These are phyloP conservation scores for Eupithecia abbreviata DNA, from an alignment of 2,888 invertebrate genomes.

Conservation along the genomic window DNA sequence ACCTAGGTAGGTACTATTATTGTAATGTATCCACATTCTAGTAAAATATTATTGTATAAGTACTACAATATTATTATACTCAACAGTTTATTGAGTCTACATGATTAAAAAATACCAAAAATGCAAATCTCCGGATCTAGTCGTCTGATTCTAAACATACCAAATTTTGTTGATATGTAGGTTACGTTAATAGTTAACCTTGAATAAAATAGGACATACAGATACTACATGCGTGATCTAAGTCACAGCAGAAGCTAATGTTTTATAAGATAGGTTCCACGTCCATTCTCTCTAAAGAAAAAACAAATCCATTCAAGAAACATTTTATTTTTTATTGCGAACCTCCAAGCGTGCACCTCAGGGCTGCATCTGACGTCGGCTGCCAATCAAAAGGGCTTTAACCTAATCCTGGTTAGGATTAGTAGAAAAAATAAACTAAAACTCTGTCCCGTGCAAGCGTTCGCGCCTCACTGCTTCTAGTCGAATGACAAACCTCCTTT, in stretches of 20 bases:
- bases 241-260: not conserved
- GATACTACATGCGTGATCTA: not conserved
- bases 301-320: slow-evolving; percentile 22
- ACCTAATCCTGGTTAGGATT: slow-evolving; percentile 82
- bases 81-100: not conserved
- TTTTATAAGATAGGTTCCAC: not conserved
- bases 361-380: slow-evolving; percentile 78
- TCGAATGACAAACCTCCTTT: slow-evolving; percentile 16
- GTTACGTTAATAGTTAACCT: not conserved
- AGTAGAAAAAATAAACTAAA: slow-evolving; percentile 78
- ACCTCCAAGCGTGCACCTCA: slow-evolving; percentile 51
- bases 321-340: slow-evolving; percentile 41
- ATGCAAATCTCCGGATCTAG: no score
- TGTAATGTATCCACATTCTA: no score
- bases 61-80: not conserved
- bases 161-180: not conserved
- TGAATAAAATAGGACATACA: not conserved
- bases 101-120: not conserved
- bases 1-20: no score
- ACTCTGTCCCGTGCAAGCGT: slow-evolving; percentile 78
- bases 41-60: not conserved
- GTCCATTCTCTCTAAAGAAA: not conserved
- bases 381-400: slow-evolving; percentile 82
- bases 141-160: not conserved
- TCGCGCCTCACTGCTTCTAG: slow-evolving; percentile 74